phyloP scores from a whole-genome alignment of 2,113 vertebrate species.

The Talpa occidentalis region DNA sequence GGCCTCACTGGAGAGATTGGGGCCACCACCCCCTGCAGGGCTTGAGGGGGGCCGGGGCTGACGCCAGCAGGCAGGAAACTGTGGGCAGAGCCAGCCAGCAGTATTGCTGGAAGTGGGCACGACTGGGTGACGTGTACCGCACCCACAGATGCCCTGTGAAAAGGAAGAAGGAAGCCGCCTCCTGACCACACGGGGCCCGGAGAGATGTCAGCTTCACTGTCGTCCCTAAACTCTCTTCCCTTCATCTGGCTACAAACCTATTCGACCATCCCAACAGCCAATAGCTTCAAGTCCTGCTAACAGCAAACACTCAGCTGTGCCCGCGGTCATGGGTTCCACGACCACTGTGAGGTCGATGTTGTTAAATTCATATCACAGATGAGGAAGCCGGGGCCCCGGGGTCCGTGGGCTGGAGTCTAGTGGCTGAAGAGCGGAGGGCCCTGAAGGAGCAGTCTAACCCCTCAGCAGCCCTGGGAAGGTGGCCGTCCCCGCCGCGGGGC shows the following conservation, averaged over 20 bases:
- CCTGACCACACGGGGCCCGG: no score
- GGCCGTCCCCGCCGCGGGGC: neutral
- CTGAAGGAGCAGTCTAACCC: no score
- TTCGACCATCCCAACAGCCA: no score
- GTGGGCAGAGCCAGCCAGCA: neutral
- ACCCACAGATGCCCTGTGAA: neutral
- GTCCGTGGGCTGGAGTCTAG: neutral
- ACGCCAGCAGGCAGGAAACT: neutral
- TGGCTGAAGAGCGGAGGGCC: neutral
- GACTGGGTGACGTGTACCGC: neutral
- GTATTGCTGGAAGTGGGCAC: no score
- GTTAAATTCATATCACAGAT: no score
- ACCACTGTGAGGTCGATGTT: no score
- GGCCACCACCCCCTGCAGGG: neutral
- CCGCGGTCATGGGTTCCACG: no score
- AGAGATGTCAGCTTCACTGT: no score
- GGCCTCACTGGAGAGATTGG: neutral
- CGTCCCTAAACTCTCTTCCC: no score
- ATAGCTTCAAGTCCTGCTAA: no score
- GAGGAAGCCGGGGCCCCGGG: neutral
- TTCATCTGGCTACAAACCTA: no score
- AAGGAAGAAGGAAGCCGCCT: neutral
- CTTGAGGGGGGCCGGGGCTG: neutral
- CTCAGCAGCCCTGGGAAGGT: neutral
- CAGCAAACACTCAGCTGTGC: no score